phyloP scores from a whole-genome alignment of 2,113 vertebrate species.

The Leuciscus idus region DNA sequence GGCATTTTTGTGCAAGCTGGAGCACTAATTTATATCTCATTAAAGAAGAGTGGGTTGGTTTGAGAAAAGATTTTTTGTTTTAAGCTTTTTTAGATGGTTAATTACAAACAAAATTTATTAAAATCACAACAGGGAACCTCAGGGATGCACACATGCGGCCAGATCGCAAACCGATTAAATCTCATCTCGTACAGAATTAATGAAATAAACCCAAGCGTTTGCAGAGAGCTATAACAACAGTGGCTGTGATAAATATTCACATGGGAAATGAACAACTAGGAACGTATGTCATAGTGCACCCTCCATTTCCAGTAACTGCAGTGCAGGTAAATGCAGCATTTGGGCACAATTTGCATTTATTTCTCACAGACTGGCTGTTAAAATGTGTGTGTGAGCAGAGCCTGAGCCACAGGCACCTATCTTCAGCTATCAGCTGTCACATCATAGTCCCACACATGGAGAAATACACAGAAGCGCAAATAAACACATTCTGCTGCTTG shows the following conservation, averaged over 20 bases:
- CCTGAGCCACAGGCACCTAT: slow-evolving; percentile 10
- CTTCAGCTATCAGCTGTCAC: slow-evolving; percentile 25
- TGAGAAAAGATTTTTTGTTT: not conserved
- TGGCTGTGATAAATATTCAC: slow-evolving; percentile 28
- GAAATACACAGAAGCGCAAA: slow-evolving; percentile 4
- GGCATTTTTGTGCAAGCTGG: not conserved
- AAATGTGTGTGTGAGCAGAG: not conserved
- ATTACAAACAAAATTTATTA: slow-evolving; percentile 13
- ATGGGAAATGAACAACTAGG: not conserved
- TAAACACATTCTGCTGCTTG: slow-evolving; percentile 42
- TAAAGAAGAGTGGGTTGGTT: not conserved
- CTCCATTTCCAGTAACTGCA: not conserved
- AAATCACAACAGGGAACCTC: not conserved
- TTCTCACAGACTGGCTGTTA: not conserved
- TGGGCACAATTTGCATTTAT: slow-evolving; percentile 18
- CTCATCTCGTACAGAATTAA: not conserved
- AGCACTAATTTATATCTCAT: slow-evolving; percentile 26
- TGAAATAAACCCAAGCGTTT: not conserved
- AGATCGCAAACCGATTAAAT: not conserved
- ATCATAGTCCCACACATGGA: slow-evolving; percentile 25
- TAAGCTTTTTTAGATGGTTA: not conserved
- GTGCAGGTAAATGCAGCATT: not conserved
- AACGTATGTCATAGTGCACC: not conserved
- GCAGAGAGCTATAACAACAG: not conserved
- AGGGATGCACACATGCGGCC: not conserved